Percentiles rank a stretch among this genome's conserved stretches.
Evolutionary conservation across 2,113 vertebrate species (phyloP).

Genomic region (Ailuropoda melanoleuca): DNA sequence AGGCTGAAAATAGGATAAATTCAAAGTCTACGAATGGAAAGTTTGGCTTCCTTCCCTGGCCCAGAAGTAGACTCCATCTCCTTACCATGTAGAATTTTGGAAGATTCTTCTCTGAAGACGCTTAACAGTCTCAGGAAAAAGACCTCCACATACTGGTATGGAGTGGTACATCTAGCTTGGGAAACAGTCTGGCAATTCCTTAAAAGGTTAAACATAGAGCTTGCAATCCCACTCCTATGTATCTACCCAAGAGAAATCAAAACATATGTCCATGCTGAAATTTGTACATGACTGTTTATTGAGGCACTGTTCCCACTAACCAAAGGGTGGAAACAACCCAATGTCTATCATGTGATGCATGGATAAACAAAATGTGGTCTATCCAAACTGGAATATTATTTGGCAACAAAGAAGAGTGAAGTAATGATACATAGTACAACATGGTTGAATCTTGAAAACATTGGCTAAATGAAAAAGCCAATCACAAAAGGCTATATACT

Average conservation of each 20-base stretch:
- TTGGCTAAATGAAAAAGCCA: neutral
- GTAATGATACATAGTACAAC: neutral
- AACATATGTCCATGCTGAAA: neutral
- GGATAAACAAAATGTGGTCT: neutral
- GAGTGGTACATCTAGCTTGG: neutral
- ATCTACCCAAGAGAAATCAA: neutral
- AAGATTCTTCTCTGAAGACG: neutral
- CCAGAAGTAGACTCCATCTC: neutral
- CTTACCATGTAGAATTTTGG: neutral
- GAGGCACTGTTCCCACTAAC: neutral
- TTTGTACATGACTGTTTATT: neutral
- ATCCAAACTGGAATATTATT: neutral
- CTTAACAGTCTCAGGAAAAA: neutral
- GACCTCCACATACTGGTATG: neutral
- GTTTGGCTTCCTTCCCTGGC: neutral
- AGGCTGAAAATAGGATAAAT: neutral
- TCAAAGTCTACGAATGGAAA: constrained; percentile 4
- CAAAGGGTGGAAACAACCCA: neutral
- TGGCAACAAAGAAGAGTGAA: neutral
- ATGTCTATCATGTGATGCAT: neutral
- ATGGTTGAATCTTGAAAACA: neutral
- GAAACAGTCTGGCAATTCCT: neutral
- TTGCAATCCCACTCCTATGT: neutral
- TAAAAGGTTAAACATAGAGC: neutral
- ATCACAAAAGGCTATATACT: neutral